Evolutionary conservation across 2,888 invertebrate genomes (phyloP), one percentile per base, ranked within the genome.

Genomic region (Myopa testacea): DNA sequence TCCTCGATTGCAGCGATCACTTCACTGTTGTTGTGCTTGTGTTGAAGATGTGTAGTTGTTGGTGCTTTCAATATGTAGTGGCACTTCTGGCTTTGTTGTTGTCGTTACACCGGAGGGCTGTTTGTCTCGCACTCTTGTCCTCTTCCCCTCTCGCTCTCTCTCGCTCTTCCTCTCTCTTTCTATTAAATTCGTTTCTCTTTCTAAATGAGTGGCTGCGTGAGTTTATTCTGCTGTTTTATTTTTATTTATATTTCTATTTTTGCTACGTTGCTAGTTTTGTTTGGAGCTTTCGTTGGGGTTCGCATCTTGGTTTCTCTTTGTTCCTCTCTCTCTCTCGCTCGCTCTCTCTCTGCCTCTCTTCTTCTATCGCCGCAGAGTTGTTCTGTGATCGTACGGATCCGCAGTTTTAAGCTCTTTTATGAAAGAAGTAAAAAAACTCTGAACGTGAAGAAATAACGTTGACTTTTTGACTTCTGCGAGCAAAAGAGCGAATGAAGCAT

Each of bases 1-100:
- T 86, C 85, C 86, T 86, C 86, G 86, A 86, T 86, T 85, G 84
- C 80, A 82, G 78, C 50, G 76, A 38, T 73, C 78, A 78, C 79
- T 81, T 79, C 79, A 77, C 77, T 79, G 70, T 72, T 77, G 80
- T 78, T 65, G 77, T 70, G 55, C 52, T 70, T 40, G 67, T 72
- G 14, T 52, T 81, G 82, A 2, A 26, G 26, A 26, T 2, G 77
- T 81, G 76, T 77, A 81, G 78, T 37, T 63, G 26, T 76, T 62
- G 34, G 12, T 58, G 58, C 2, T 58, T 45, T 45, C 45, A 8
- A 10, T 45, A 10, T 10, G 1, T 26, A 34, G 62, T 62, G 14
- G 7, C 26, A 26, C 26, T 26, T 8, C 62, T 10, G 14, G 4
- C 12, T 62, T 62, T 69, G 34, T 71, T 65, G 71, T 78, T 76